Percentiles rank a stretch among this genome's conserved stretches.
Evolutionary conservation across 2,888 invertebrate genomes (phyloP).

Genomic region (Andrena marginata): DNA sequence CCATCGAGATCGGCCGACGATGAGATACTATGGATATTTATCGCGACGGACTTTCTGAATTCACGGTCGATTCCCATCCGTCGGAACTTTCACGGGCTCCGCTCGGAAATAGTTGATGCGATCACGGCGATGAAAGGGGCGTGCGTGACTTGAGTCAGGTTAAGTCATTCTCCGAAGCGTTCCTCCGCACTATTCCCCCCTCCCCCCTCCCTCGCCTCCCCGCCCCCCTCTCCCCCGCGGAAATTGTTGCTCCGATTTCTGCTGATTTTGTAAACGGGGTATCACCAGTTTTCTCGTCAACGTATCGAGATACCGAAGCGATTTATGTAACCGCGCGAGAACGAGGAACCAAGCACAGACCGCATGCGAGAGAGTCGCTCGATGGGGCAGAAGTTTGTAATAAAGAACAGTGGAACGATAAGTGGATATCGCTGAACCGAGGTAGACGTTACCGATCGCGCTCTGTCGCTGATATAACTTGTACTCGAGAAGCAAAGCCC

Average conservation of each 20-base stretch:
- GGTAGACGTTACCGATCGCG: conserved; percentile 15
- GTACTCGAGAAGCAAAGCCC: conserved; percentile 16
- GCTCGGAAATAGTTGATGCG: conserved; percentile 21
- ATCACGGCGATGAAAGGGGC: conserved; percentile 34
- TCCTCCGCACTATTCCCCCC: conserved; percentile 16
- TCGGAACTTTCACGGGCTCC: conserved; percentile 18
- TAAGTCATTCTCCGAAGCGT: conserved; percentile 42
- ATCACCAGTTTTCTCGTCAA: background rate
- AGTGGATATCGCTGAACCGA: conserved; percentile 17
- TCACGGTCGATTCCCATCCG: conserved; percentile 16
- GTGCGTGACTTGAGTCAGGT: conserved; percentile 54
- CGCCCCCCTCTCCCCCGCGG: background rate
- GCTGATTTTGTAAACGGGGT: conserved; percentile 8
- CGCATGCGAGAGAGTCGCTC: background rate
- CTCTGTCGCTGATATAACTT: conserved; percentile 5
- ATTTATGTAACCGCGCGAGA: conserved; percentile 3
- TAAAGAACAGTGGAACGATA: conserved; percentile 3
- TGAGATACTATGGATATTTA: conserved; percentile 56
- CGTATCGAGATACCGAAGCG: background rate
- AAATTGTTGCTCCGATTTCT: conserved; percentile 33
- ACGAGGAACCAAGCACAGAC: background rate
- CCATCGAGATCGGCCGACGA: conserved; percentile 46
- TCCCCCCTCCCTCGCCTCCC: background rate
- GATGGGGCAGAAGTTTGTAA: background rate
- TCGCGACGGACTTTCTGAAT: conserved; percentile 37